Conservation (phyloP, 2,888 invertebrate species). For the Tholera decimalis region DNA sequence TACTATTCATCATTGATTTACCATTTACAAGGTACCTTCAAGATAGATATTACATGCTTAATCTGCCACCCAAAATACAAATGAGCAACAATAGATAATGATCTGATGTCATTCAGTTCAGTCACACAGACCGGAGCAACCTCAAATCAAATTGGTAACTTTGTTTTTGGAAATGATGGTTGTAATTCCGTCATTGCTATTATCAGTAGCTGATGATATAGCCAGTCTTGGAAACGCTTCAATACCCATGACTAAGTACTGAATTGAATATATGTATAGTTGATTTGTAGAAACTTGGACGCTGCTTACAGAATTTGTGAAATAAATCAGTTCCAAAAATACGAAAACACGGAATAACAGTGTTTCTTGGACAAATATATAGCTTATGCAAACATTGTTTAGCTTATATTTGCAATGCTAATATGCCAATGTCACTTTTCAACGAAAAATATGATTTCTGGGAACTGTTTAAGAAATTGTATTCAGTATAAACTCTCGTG, state of each 20-base stretch:
- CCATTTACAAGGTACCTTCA: no score
- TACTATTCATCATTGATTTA: no score
- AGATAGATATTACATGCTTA: conserved; percentile 6
- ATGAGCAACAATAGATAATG: conserved; percentile 13
- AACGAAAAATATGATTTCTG: conserved; percentile 1
- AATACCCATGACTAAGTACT: conserved; percentile 10
- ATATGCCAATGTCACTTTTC: conserved; percentile 28
- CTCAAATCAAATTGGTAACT: conserved; percentile 15
- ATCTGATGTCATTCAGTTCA: conserved; percentile 51
- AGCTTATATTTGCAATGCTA: background rate
- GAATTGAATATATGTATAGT: background rate
- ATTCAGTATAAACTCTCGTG: background rate
- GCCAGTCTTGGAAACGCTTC: conserved; percentile 34
- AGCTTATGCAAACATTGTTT: conserved; percentile 7
- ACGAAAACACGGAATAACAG: conserved; percentile 10
- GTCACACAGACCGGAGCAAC: background rate
- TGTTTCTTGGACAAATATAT: conserved; percentile 11
- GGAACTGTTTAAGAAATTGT: background rate
- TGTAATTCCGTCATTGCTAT: conserved; percentile 36
- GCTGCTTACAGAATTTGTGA: conserved; percentile 5
- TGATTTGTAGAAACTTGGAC: background rate
- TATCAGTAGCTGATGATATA: conserved; percentile 25
- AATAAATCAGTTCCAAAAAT: conserved; percentile 1
- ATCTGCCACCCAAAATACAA: conserved; percentile 21
- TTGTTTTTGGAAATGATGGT: conserved; percentile 40